Percentiles rank a stretch among this genome's conserved stretches.
phyloP scores from a whole-genome alignment of 2,113 vertebrate species.

The Tylochromis polylepis region DNA sequence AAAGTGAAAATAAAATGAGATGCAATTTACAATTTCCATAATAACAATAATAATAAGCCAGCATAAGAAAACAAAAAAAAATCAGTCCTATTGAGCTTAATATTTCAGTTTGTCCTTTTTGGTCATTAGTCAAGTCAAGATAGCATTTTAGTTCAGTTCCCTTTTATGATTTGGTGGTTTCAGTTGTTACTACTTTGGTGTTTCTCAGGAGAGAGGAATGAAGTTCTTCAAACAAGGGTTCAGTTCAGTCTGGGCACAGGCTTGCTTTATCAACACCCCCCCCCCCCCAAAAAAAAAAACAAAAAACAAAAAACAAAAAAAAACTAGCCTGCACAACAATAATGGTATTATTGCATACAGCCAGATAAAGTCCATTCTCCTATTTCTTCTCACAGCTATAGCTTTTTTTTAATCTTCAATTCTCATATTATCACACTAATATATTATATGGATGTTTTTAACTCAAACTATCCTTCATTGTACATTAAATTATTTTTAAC shows the following conservation, averaged over 20 bases:
- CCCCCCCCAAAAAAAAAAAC: rapidly evolving
- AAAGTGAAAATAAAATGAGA: too few species aligned
- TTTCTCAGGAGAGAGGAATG: background rate
- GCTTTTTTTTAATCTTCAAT: background rate
- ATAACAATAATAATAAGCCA: too few species aligned
- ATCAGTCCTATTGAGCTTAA: too few species aligned
- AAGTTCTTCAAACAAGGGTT: background rate
- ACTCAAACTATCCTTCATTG: background rate
- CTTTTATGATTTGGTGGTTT: background rate
- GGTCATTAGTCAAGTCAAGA: too few species aligned
- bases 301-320: rapidly evolving
- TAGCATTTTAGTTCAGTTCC: background rate
- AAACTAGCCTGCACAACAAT: background rate
- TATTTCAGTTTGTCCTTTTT: too few species aligned
- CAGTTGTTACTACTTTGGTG: background rate
- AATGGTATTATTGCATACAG: background rate
- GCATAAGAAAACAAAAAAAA: too few species aligned
- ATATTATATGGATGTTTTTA: background rate
- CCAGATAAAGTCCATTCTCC: background rate
- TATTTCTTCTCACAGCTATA: background rate
- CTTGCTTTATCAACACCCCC: too few species aligned
- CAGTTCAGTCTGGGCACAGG: background rate
- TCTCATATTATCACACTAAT: background rate
- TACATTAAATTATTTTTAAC: background rate
- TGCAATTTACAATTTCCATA: too few species aligned